Evolutionary conservation across 2,113 vertebrate species (phyloP).

Genomic region (Petrocephalus zakoni): DNA sequence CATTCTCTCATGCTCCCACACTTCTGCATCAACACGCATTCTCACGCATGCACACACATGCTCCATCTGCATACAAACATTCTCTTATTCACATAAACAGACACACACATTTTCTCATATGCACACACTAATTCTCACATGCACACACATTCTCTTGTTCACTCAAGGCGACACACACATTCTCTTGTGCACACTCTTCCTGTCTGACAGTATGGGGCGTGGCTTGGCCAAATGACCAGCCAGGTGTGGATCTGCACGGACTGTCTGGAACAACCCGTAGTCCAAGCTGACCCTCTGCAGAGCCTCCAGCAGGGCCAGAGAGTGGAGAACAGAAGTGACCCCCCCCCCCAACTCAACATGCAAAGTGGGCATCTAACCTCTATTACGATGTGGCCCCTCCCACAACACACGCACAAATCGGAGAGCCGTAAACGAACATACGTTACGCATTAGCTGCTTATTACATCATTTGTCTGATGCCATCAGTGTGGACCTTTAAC

Average conservation of each 20-base stretch:
- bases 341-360: neutral
- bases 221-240: conserved; percentile 20
- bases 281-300: conserved; percentile 34
- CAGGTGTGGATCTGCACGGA: neutral
- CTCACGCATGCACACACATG: neutral
- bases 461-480: neutral
- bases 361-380: conserved; percentile 9
- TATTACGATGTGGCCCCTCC: neutral
- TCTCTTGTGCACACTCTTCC: neutral
- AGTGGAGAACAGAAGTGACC: neutral
- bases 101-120: neutral
- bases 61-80: neutral
- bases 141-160: neutral
- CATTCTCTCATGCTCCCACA: neutral
- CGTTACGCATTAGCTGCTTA: conserved; percentile 24
- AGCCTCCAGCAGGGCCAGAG: conserved; percentile 36
- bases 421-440: conserved; percentile 28
- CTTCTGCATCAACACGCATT: neutral
- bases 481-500: neutral
- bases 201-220: conserved; percentile 15
- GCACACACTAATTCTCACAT: no score
- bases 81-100: neutral
- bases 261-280: neutral
- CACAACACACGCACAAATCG: neutral
- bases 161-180: neutral